Evolutionary conservation across 2,113 vertebrate genomes (phyloP).

Genomic region (Cariama cristata): DNA sequence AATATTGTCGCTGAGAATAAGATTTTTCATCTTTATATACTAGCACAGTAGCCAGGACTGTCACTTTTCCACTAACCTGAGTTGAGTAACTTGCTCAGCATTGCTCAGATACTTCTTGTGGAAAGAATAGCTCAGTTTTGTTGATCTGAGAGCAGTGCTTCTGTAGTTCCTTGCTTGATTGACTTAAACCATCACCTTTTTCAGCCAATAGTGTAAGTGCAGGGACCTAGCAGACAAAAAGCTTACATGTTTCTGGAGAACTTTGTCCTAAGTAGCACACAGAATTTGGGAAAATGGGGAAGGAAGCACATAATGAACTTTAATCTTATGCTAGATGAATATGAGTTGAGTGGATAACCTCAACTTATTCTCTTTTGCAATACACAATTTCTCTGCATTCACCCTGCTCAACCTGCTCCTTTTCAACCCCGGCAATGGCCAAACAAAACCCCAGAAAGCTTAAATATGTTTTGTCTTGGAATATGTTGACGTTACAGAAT

Average conservation of each 20-base stretch:
- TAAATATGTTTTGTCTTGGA: background rate
- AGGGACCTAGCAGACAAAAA: background rate
- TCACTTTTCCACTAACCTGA: background rate
- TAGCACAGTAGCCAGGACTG: background rate
- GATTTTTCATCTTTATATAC: background rate
- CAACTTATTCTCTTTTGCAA: background rate
- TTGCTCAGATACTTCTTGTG: background rate
- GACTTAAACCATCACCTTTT: background rate
- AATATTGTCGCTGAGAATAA: background rate
- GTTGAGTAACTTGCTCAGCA: background rate
- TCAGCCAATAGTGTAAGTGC: background rate
- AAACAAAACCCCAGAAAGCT: background rate
- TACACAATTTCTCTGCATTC: background rate
- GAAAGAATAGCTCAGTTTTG: background rate
- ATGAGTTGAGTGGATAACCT: background rate
- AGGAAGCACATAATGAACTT: background rate
- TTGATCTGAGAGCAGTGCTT: background rate
- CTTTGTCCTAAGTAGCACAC: background rate
- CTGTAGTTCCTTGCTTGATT: background rate
- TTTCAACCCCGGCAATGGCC: accelerated
- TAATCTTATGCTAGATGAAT: background rate
- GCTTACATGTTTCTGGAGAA: background rate
- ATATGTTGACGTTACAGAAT: background rate
- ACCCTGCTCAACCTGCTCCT: background rate
- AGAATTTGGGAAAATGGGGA: background rate